A percentile compares a stretch with the other conserved stretches of the same genome.
phyloP scores from a whole-genome alignment of 2,113 vertebrate species.

The Varanus komodoensis region DNA sequence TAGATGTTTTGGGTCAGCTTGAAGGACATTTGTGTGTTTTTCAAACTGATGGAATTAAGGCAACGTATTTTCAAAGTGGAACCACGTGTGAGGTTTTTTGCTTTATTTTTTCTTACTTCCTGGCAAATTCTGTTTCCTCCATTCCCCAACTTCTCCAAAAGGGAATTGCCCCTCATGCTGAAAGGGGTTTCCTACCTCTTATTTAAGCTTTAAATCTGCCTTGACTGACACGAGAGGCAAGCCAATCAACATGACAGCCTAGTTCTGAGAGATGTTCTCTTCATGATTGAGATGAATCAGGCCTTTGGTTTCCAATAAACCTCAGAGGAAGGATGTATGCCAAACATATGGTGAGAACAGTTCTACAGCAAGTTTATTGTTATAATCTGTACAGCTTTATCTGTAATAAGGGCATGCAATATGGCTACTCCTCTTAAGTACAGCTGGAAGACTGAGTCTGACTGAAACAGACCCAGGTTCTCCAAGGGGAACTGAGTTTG shows the following conservation, averaged over 20 bases:
- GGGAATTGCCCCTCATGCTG: no score
- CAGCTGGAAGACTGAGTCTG: neutral
- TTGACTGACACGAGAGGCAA: neutral
- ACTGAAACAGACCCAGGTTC: neutral
- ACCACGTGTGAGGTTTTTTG: no score
- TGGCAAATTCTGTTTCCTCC: no score
- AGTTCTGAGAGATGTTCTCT: neutral
- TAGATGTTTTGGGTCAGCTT: neutral
- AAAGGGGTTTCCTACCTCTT: neutral
- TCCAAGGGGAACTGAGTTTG: neutral
- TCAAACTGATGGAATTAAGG: neutral
- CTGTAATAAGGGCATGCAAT: neutral
- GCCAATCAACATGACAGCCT: neutral
- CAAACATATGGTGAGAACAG: neutral
- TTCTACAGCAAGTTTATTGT: neutral
- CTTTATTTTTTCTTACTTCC: no score
- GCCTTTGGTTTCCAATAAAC: neutral
- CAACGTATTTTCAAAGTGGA: neutral
- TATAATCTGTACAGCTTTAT: neutral
- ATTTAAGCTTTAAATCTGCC: neutral
- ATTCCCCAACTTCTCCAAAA: no score
- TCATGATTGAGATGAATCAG: neutral
- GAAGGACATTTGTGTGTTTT: neutral
- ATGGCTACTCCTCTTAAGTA: neutral
- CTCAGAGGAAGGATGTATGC: neutral